phyloP scores from a whole-genome alignment of 2,797 vertebrate genomes.

The Rhyacichthys aspro region DNA sequence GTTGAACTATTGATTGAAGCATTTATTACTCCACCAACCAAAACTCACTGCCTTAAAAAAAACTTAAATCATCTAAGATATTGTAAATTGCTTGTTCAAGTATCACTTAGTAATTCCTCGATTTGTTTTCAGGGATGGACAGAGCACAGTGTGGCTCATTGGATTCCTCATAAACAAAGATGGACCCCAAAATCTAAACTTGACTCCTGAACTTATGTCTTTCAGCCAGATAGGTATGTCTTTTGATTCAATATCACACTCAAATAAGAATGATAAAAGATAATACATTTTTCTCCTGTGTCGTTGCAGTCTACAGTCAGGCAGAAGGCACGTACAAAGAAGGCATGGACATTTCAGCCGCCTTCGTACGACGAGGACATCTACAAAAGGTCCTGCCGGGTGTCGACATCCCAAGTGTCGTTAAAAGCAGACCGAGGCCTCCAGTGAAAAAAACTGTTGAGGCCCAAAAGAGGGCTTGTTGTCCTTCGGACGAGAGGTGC shows the following conservation, averaged over 20 bases:
- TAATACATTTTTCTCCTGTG: background rate
- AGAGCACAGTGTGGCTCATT: constrained; percentile 91
- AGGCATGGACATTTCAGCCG: constrained; percentile 90
- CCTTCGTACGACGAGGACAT: constrained; percentile 86
- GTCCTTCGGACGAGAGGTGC: constrained; percentile 62
- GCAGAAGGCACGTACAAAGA: constrained; percentile 90
- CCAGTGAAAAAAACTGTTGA: constrained; percentile 1
- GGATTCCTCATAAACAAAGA: constrained; percentile 90
- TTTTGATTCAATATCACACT: background rate
- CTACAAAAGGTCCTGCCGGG: constrained; percentile 87
- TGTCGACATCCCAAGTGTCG: constrained; percentile 86
- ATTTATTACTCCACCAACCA: no score
- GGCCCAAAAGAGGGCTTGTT: constrained; percentile 78
- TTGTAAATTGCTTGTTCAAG: background rate
- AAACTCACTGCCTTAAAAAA: no score
- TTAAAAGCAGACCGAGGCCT: constrained; percentile 4
- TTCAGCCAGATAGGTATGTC: constrained; percentile 84
- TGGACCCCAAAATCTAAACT: constrained; percentile 86
- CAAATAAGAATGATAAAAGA: background rate
- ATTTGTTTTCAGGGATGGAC: constrained; percentile 79
- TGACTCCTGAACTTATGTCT: constrained; percentile 87
- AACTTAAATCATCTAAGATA: background rate
- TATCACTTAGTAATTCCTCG: no score
- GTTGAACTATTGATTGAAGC: no score
- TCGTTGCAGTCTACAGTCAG: constrained; percentile 86